Evolutionary conservation across 2,797 vertebrate genomes (phyloP).

Genomic region (Apogon hyalosoma): DNA sequence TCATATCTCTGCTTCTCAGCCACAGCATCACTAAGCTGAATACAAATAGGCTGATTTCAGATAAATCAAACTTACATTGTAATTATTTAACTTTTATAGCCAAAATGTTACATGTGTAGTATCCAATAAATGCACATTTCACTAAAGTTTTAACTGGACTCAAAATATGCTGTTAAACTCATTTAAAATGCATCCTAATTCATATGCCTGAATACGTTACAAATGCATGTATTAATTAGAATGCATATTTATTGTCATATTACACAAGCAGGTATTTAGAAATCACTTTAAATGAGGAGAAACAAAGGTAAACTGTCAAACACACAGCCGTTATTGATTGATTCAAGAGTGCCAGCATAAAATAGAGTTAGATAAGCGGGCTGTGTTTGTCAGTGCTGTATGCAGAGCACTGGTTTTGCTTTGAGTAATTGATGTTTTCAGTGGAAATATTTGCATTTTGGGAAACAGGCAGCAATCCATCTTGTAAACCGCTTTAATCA

Average conservation of each 20-base stretch:
- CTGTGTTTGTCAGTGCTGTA: conserved; percentile 22
- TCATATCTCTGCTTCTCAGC: conserved; percentile 49
- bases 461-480: conserved; percentile 57
- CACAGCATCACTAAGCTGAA: conserved; percentile 45
- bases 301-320: conserved; percentile 12
- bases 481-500: conserved; percentile 56
- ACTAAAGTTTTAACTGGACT: too few relatives aligned
- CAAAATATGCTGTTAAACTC: too few relatives aligned
- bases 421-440: conserved; percentile 58
- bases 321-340: conserved; percentile 1
- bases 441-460: conserved; percentile 61
- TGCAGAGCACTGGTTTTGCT: conserved; percentile 18
- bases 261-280: conserved; percentile 1
- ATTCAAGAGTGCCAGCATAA: conserved; percentile 20
- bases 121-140: background rate
- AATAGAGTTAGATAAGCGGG: conserved; percentile 27
- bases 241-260: background rate
- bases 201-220: too few relatives aligned
- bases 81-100: conserved; percentile 16
- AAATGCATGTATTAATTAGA: too few relatives aligned
- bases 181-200: too few relatives aligned
- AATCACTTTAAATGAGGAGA: background rate
- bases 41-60: conserved; percentile 46
- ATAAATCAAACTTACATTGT: background rate
- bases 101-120: background rate